A percentile compares a stretch with the other conserved stretches of the same genome.
Conservation (phyloP, 2,797 vertebrate species). For the Poecilia gillii region DNA sequence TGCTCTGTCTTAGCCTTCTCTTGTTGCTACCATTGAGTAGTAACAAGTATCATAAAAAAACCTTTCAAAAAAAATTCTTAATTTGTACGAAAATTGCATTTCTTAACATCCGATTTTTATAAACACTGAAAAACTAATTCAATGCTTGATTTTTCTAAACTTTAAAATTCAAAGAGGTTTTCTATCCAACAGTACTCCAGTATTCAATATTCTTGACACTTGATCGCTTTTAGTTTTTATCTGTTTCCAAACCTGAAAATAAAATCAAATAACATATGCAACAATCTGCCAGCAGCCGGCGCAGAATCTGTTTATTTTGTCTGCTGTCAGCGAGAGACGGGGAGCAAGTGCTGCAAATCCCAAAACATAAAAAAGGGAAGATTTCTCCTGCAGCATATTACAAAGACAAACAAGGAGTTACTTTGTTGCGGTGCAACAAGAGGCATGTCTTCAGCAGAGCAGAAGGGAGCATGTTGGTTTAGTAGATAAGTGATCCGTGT, state of each 20-base stretch:
- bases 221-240: conserved; percentile 61
- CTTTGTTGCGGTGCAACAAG: conserved; percentile 71
- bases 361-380: background rate
- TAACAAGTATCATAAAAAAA: too few relatives aligned
- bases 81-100: background rate
- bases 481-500: conserved; percentile 81
- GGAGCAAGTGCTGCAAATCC: conserved; percentile 29
- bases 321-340: conserved; percentile 69
- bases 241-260: conserved; percentile 68
- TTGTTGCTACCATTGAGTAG: too few relatives aligned
- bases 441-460: conserved; percentile 63
- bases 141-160: background rate
- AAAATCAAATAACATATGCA: conserved; percentile 72
- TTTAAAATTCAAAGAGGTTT: conserved; percentile 18
- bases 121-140: background rate
- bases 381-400: conserved; percentile 64
- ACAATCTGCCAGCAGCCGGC: conserved; percentile 54
- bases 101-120: background rate
- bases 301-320: conserved; percentile 80
- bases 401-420: conserved; percentile 76
- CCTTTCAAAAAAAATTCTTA: background rate
- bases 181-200: conserved; percentile 24
- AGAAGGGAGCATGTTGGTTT: conserved; percentile 80
- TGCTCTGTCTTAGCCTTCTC: too few relatives aligned
- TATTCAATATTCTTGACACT: conserved; percentile 53